These are phyloP conservation scores for Mugil cephalus DNA, from an alignment of 2,113 vertebrate species.

Conservation along the genomic window DNA sequence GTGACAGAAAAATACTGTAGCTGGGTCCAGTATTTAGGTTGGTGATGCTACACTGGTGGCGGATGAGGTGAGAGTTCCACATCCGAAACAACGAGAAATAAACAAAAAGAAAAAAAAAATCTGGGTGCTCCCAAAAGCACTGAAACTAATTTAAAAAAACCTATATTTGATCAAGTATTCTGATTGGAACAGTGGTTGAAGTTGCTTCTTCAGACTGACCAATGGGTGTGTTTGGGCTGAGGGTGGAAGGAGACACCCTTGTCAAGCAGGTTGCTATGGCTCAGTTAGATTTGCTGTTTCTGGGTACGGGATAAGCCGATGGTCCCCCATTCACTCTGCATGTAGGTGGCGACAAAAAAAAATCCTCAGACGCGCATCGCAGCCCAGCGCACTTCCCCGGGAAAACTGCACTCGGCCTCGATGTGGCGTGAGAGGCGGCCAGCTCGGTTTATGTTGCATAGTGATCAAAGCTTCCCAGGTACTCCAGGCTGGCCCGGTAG, in stretches of 20 bases:
- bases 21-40: conserved; percentile 64
- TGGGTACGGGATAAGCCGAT: conserved; percentile 68
- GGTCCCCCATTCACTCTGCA: conserved; percentile 82
- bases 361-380: conserved; percentile 83
- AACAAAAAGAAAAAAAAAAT: conserved; percentile 56
- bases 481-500: conserved; percentile 97
- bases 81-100: conserved; percentile 65
- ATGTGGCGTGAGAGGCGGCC: conserved; percentile 62
- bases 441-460: conserved; percentile 98
- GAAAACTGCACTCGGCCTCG: conserved; percentile 70
- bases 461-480: conserved; percentile 99
- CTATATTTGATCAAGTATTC: conserved; percentile 73
- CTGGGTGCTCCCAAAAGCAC: conserved; percentile 72
- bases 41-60: conserved; percentile 81
- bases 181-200: conserved; percentile 72
- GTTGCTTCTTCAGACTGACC: conserved; percentile 79
- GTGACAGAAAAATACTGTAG: conserved; percentile 69
- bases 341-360: conserved; percentile 79
- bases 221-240: conserved; percentile 88
- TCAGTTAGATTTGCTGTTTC: conserved; percentile 96
- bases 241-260: conserved; percentile 88
- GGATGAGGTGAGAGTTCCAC: conserved; percentile 74
- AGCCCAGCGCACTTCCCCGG: conserved; percentile 75
- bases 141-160: conserved; percentile 61
- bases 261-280: conserved; percentile 94